A percentile compares a stretch with the other conserved stretches of the same genome.
These are phyloP conservation scores for Eupithecia subfuscata DNA, from an alignment of 2,888 invertebrate genomes.

Conservation along the genomic window DNA sequence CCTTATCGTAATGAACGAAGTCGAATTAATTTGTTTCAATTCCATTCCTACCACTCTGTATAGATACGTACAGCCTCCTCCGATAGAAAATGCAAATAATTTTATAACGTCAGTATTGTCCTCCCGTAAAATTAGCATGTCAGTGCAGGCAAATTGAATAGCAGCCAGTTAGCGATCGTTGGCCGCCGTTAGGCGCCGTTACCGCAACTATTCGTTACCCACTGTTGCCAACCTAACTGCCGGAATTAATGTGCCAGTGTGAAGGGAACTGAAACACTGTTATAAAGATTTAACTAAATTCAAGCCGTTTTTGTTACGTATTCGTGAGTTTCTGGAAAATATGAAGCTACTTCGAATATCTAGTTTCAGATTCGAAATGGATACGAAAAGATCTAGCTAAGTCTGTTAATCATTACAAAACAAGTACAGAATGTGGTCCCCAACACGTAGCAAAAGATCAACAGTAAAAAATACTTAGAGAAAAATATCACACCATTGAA, in stretches of 20 bases:
- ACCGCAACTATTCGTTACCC: constrained; percentile 12
- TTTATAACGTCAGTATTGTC: background rate
- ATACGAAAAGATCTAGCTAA: background rate
- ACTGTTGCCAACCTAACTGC: constrained; percentile 25
- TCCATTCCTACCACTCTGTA: background rate
- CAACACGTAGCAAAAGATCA: no score
- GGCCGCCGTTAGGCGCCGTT: background rate
- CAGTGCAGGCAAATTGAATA: constrained; percentile 27
- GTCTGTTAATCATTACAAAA: background rate
- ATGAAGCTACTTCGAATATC: background rate
- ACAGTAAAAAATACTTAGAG: background rate
- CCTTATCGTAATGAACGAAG: no score
- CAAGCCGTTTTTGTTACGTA: background rate
- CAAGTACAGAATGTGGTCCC: background rate
- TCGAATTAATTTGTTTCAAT: no score
- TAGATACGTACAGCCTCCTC: no score
- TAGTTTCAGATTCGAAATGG: background rate
- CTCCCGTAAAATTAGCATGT: constrained; percentile 15
- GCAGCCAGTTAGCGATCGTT: constrained; percentile 9
- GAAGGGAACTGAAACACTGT: background rate
- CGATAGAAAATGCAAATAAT: background rate
- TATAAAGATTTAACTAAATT: background rate
- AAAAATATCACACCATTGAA: background rate
- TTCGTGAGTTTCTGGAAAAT: background rate
- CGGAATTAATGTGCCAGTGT: constrained; percentile 18